Percentiles rank a stretch among this genome's conserved stretches.
These are phyloP conservation scores for Hycleus cichorii DNA, from an alignment of 1,140 invertebrate species.

Conservation along the genomic window DNA sequence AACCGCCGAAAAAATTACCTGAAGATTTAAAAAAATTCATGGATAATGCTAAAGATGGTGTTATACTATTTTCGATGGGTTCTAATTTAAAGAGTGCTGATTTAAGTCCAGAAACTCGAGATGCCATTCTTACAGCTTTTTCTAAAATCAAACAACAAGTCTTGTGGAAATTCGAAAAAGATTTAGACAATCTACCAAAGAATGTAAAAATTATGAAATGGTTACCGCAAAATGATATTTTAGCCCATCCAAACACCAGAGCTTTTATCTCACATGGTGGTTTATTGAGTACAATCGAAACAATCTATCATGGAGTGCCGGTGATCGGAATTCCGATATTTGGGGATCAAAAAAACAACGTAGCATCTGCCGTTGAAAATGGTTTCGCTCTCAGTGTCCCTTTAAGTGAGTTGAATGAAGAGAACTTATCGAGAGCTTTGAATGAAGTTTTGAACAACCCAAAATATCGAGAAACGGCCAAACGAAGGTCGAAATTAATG, in stretches of 20 bases:
- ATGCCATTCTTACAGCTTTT: too few relatives aligned
- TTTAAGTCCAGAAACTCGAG: too few relatives aligned
- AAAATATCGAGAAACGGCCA: neutral
- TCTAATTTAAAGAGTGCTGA: too few relatives aligned
- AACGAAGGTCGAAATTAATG: constrained; percentile 21
- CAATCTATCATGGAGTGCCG: constrained; percentile 44
- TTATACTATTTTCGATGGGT: too few relatives aligned
- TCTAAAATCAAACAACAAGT: too few relatives aligned
- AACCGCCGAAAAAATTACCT: too few relatives aligned
- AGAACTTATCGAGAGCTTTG: constrained; percentile 27
- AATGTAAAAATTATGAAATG: constrained; percentile 42
- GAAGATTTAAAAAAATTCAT: too few relatives aligned
- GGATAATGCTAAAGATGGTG: too few relatives aligned
- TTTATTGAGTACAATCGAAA: constrained; percentile 45
- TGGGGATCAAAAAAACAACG: constrained; percentile 34
- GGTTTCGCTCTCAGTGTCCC: constrained; percentile 32
- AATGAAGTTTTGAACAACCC: constrained; percentile 21
- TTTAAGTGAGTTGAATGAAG: constrained; percentile 30
- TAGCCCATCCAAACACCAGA: constrained; percentile 35
- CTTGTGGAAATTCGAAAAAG: too few relatives aligned
- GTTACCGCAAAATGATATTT: constrained; percentile 63
- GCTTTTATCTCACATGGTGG: constrained; percentile 51
- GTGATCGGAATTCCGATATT: constrained; percentile 42
- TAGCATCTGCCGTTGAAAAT: constrained; percentile 25
- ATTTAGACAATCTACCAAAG: too few relatives aligned